Percentiles rank a stretch among this genome's conserved stretches.
These are phyloP conservation scores for Drosophila trichaetosa DNA, from an alignment of 2,888 invertebrate genomes.

Conservation along the genomic window DNA sequence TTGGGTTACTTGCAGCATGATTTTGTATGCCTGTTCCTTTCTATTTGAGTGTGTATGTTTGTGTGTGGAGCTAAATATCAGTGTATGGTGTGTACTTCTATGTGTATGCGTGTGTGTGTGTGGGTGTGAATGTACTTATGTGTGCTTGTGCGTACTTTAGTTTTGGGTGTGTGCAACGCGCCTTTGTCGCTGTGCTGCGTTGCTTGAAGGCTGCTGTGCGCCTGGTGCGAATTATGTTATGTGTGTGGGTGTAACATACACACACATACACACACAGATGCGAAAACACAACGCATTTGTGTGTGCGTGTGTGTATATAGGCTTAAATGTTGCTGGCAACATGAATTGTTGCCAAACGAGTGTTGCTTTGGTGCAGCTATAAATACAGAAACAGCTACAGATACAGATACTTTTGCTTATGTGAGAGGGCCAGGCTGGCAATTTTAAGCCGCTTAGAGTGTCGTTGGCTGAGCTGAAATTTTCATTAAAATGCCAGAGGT, in stretches of 20 bases:
- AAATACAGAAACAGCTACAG: not conserved
- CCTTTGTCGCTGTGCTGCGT: constrained; percentile 20
- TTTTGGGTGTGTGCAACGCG: constrained; percentile 28
- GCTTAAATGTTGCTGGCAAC: constrained; percentile 17
- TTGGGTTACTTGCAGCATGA: constrained; percentile 50
- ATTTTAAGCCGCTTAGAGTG: constrained; percentile 71
- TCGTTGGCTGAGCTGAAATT: constrained; percentile 52
- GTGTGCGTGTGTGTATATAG: constrained; percentile 16
- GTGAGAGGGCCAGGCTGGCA: constrained; percentile 18
- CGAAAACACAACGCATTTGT: not conserved
- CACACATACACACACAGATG: constrained; percentile 19
- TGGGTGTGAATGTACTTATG: constrained; percentile 6
- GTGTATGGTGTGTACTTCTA: not conserved
- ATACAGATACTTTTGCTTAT: constrained; percentile 11
- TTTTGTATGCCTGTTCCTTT: constrained; percentile 65
- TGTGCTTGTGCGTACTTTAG: constrained; percentile 32
- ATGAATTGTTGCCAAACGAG: constrained; percentile 3
- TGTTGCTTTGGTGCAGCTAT: not conserved
- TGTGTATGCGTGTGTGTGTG: constrained; percentile 17
- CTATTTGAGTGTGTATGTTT: constrained; percentile 29
- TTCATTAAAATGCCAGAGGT: constrained; percentile 78
- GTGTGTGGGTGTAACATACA: constrained; percentile 77
- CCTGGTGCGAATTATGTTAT: constrained; percentile 65
- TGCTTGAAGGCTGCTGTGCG: constrained; percentile 60
- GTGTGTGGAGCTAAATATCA: not conserved